Base-by-base conservation (phyloP, 2,113 vertebrate species). In the Tylochromis polylepis region DNA sequence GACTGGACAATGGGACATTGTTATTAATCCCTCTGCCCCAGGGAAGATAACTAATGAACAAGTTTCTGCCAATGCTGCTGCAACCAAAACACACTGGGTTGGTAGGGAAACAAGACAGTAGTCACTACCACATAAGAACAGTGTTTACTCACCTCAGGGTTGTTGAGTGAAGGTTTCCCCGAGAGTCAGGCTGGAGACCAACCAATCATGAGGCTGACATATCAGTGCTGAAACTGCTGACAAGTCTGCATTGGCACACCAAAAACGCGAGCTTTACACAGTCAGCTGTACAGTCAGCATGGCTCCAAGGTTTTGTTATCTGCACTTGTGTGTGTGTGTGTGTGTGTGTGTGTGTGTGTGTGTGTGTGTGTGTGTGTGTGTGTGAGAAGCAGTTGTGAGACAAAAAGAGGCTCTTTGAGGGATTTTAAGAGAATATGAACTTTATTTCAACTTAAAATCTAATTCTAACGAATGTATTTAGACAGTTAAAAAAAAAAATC, bases 21-120 rank as follows among this genome's bases (percentile, higher is more conserved):
- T 93, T 90, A 80, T 84, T 53, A 20, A 38, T 49, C 62, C 67
- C 55, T 27, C 77, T 79, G 83, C 87, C 58, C 53, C 79, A 3
- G 84, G 85, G 43, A 65, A 90, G 82, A 78, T 2, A 34, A 6
- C 41, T 87, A 87, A 89, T 85, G 82, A 87, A 82, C 20, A 24
- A 49, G 43, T 85, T 77, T 84, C 27, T 72, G 55, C 70, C 58
- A 43, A 41, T 8, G 3, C 58, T 6, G 80, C 56, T 12, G 79
- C 60, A 34, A 91, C 85, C 87, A 89, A 90, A 93, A 92, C 92
- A 93, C 15, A 49, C 38, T n/a, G 2, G 60, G 88, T 93, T 91
- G 91, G 84, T 85, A 84, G 16, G 79, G 89, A 84, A 94, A 92
- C 88, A 87, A 88, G 84, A 91, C 89, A 85, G 87, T 83, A 90